These are phyloP conservation scores for Peromyscus leucopus DNA, from an alignment of 2,113 vertebrate genomes.

Conservation along the genomic window DNA sequence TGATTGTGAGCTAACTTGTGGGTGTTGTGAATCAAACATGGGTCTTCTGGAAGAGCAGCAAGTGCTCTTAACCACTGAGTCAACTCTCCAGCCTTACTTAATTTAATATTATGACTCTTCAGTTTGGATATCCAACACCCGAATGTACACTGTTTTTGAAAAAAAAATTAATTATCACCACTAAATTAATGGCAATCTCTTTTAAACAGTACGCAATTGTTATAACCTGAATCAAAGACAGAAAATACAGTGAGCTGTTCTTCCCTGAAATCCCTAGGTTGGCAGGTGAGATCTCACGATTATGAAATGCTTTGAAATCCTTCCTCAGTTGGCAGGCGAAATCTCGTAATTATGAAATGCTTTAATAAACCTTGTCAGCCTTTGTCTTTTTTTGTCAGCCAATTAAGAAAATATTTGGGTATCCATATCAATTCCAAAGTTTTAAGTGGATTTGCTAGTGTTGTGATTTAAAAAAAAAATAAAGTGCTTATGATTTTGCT, in stretches of 20 bases:
- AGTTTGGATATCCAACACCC: not conserved
- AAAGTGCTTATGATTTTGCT: not conserved
- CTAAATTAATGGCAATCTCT: not conserved
- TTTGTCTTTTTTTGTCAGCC: constrained; percentile 52
- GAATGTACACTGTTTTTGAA: not conserved
- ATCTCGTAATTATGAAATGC: not conserved
- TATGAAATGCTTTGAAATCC: not conserved
- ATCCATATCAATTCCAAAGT: constrained; percentile 56
- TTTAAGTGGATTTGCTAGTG: not conserved
- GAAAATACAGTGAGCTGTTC: not conserved
- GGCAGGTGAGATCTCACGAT: constrained; percentile 33
- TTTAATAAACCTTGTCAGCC: constrained; percentile 59
- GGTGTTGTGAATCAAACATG: not conserved
- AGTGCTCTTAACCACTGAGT: not conserved
- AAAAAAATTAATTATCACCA: not conserved
- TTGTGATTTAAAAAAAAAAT: not conserved
- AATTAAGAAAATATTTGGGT: not conserved
- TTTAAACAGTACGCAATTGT: not conserved
- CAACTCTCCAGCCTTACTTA: not conserved
- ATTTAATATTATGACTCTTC: not conserved
- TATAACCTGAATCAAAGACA: not conserved
- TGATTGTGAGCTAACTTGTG: not conserved
- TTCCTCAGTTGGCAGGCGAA: constrained; percentile 39
- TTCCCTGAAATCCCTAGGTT: constrained; percentile 27
- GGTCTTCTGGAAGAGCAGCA: not conserved